phyloP scores from a whole-genome alignment of 2,113 vertebrate genomes.

The Myotis brandtii region DNA sequence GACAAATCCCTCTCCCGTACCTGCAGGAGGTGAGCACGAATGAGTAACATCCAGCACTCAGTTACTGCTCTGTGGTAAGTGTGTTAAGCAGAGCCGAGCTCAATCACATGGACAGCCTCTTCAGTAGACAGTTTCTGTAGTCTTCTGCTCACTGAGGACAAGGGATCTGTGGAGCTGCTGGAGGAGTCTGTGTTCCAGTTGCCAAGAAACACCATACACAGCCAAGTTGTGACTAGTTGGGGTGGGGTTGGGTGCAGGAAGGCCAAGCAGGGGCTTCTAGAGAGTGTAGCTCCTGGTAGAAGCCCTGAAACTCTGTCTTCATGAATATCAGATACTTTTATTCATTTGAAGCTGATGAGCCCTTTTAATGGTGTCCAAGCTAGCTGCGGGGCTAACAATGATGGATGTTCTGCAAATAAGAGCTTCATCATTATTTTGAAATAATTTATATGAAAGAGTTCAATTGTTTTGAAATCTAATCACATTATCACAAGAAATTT shows the following conservation, averaged over 20 bases:
- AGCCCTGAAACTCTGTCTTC: slow-evolving; percentile 75
- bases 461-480: slow-evolving; percentile 64
- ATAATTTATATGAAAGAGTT: slow-evolving; percentile 54
- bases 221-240: slow-evolving; percentile 85
- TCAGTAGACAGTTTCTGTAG: slow-evolving; percentile 93
- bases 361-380: slow-evolving; percentile 74
- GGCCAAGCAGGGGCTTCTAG: slow-evolving; percentile 63
- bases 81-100: slow-evolving; percentile 93
- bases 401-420: slow-evolving; percentile 79
- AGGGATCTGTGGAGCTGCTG: slow-evolving; percentile 88
- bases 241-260: slow-evolving; percentile 12
- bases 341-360: slow-evolving; percentile 68
- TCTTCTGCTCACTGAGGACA: slow-evolving; percentile 91
- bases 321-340: slow-evolving; percentile 67
- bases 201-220: slow-evolving; percentile 91
- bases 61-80: slow-evolving; percentile 90
- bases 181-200: slow-evolving; percentile 94
- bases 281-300: slow-evolving; percentile 64
- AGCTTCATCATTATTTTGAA: slow-evolving; percentile 79
- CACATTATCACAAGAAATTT: slow-evolving; percentile 55
- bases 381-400: slow-evolving; percentile 77
- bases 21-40: slow-evolving; percentile 60
- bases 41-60: slow-evolving; percentile 93
- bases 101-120: slow-evolving; percentile 94
- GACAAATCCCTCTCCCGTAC: slow-evolving; percentile 23